Evolutionary conservation across 2,113 vertebrate species (phyloP).

Genomic region (Eupsittula cactorum): DNA sequence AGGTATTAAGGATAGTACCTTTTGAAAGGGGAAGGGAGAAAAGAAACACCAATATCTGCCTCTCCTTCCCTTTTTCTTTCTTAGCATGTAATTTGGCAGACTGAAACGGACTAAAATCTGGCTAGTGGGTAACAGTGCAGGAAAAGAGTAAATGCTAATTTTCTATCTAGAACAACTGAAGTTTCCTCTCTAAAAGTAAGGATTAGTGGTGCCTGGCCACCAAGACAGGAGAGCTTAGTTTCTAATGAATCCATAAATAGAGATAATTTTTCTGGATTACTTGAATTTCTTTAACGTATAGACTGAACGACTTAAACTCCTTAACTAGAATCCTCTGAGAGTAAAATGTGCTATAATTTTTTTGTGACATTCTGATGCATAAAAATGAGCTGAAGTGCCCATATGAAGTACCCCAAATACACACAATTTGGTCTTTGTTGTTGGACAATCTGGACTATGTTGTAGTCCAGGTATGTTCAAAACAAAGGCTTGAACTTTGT

Average conservation of each 20-base stretch:
- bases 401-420: not conserved
- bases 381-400: not conserved
- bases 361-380: not conserved
- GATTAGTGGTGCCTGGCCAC: not conserved
- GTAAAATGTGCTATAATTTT: not conserved
- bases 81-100: not conserved
- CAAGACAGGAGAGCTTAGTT: not conserved
- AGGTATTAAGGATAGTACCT: not conserved
- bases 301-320: not conserved
- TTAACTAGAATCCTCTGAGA: not conserved
- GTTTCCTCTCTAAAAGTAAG: not conserved
- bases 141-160: not conserved
- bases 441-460: not conserved
- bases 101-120: not conserved
- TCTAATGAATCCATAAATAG: not conserved
- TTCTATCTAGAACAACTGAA: not conserved
- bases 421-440: not conserved
- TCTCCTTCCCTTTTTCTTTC: not conserved
- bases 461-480: not conserved
- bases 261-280: slow-evolving; percentile 6
- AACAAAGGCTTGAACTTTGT: not conserved
- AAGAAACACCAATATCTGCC: not conserved
- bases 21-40: not conserved
- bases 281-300: not conserved
- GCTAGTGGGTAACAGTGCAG: not conserved